Percentiles rank a stretch among this genome's conserved stretches.
Evolutionary conservation across 2,113 vertebrate genomes (phyloP).

Genomic region (Ginglymostoma cirratum): DNA sequence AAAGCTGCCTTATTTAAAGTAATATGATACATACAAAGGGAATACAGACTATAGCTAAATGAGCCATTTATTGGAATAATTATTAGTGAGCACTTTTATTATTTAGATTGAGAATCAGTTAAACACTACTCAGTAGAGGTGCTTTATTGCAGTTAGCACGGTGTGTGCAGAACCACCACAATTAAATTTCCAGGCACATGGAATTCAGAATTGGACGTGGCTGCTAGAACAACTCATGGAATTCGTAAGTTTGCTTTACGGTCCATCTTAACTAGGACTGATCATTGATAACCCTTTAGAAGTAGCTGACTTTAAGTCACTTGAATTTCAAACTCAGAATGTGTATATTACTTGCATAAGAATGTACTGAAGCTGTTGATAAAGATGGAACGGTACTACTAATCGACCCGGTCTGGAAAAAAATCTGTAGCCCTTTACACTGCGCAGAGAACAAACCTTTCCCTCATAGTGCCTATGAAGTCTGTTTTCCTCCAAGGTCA

Average conservation of each 20-base stretch:
- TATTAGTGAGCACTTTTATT: neutral
- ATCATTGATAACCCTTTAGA: neutral
- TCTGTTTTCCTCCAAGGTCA: neutral
- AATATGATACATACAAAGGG: neutral
- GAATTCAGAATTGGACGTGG: neutral
- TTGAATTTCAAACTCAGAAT: neutral
- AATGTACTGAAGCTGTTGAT: neutral
- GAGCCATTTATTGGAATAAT: neutral
- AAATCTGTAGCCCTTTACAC: neutral
- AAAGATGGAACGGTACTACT: neutral
- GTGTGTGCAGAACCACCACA: neutral
- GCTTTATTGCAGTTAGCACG: neutral
- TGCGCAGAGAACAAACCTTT: neutral
- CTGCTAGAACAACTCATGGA: neutral
- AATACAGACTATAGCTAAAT: neutral
- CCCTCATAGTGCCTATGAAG: slow-evolving; percentile 15
- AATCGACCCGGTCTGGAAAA: neutral
- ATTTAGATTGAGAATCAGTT: neutral
- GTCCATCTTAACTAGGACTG: neutral
- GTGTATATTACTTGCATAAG: neutral
- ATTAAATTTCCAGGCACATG: neutral
- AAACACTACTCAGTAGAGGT: neutral
- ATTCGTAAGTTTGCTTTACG: neutral
- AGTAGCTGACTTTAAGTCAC: neutral
- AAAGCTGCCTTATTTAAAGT: slow-evolving; percentile 30